These are phyloP conservation scores for Mormyrus lacerda DNA, from an alignment of 2,113 vertebrate genomes.

Conservation along the genomic window DNA sequence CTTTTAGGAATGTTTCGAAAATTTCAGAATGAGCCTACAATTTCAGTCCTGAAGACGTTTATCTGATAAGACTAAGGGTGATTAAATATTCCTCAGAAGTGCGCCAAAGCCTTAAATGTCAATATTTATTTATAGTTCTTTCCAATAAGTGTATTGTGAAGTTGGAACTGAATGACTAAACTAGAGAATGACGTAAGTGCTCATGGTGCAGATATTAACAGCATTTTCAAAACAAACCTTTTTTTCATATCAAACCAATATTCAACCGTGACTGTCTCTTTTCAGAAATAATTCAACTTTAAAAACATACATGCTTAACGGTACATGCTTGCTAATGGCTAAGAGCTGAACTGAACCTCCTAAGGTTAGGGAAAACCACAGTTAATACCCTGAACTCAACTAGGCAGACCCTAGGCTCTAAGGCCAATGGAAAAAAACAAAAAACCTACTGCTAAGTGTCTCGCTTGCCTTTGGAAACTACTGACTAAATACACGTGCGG, in stretches of 20 bases:
- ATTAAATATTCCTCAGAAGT: slow-evolving; percentile 3
- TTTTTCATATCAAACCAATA: background rate
- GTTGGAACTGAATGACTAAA: background rate
- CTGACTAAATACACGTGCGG: background rate
- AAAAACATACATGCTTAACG: background rate
- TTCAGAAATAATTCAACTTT: background rate
- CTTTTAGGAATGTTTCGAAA: background rate
- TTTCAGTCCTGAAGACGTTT: background rate
- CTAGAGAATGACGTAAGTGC: background rate
- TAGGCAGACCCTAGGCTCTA: background rate
- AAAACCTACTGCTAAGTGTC: background rate
- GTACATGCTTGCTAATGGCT: background rate
- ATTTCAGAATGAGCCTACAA: slow-evolving; percentile 7
- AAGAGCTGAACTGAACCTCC: background rate
- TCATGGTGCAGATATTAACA: background rate
- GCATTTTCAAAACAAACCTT: background rate
- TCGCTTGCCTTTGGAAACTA: background rate
- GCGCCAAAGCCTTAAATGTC: slow-evolving; percentile 20
- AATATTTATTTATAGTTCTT: slow-evolving; percentile 9
- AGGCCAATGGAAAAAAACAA: background rate
- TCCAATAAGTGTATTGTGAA: background rate
- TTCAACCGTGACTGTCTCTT: background rate
- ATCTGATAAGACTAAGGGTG: slow-evolving; percentile 13
- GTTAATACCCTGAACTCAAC: background rate
- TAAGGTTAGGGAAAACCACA: background rate